A percentile compares a stretch with the other conserved stretches of the same genome.
Conservation (phyloP, 2,888 invertebrate genomes). For the Drepana falcataria region DNA sequence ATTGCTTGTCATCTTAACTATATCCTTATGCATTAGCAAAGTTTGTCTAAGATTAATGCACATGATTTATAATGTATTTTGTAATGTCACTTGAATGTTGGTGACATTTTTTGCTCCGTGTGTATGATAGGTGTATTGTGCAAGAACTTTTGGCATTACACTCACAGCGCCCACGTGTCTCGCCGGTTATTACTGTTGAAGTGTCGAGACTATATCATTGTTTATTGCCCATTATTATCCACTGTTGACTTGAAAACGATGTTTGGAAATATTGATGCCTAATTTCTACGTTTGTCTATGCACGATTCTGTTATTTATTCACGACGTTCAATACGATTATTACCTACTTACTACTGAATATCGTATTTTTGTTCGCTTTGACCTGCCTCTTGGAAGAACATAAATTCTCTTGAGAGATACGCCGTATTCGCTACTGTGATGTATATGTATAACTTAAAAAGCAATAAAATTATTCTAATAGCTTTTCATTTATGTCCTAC, state of each 20-base stretch:
- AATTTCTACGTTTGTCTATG: slow-evolving; percentile 8
- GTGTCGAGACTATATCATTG: slow-evolving; percentile 37
- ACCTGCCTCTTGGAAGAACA: neutral
- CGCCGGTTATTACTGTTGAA: slow-evolving; percentile 31
- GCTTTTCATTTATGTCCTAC: too few relatives aligned
- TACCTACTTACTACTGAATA: slow-evolving; percentile 2
- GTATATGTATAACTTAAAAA: too few relatives aligned
- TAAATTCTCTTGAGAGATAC: neutral
- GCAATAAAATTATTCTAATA: too few relatives aligned
- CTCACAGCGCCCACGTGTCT: slow-evolving; percentile 37
- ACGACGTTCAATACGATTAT: neutral
- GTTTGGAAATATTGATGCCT: slow-evolving; percentile 22
- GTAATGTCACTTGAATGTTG: slow-evolving; percentile 1
- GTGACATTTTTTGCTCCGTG: slow-evolving; percentile 3
- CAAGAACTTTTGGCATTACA: slow-evolving; percentile 34
- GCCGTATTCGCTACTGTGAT: too few relatives aligned
- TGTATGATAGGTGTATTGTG: slow-evolving; percentile 22
- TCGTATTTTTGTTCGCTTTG: neutral
- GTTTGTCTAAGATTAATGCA: slow-evolving; percentile 1
- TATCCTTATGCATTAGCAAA: neutral
- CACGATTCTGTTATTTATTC: slow-evolving; percentile 4
- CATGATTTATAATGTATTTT: neutral
- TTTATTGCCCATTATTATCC: slow-evolving; percentile 38
- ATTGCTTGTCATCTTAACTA: neutral
- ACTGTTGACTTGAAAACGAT: slow-evolving; percentile 27